Percentiles rank a stretch among this genome's conserved stretches.
phyloP scores from a whole-genome alignment of 2,888 invertebrate species.

The Ennomos fuscantarius region DNA sequence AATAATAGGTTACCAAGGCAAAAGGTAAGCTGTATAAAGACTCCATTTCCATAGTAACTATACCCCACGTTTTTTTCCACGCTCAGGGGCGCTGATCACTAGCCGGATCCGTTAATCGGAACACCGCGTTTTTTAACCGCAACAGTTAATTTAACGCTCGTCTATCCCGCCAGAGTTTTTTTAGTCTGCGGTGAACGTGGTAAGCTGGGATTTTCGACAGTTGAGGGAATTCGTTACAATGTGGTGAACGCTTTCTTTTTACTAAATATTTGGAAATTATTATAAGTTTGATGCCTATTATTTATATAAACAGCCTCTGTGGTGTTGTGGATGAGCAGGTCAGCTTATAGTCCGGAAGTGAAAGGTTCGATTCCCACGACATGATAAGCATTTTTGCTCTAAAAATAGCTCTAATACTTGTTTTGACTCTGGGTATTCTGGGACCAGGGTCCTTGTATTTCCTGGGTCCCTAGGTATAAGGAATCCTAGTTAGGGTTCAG shows the following conservation, averaged over 20 bases:
- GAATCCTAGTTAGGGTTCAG: no score
- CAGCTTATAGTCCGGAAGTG: no score
- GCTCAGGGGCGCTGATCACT: constrained; percentile 56
- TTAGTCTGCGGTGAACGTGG: constrained; percentile 17
- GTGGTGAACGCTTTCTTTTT: neutral
- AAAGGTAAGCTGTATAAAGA: constrained; percentile 2
- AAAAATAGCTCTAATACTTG: no score
- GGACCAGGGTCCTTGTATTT: no score
- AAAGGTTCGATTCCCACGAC: no score
- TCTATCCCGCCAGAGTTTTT: constrained; percentile 21
- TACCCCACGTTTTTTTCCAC: constrained; percentile 47
- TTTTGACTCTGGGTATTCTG: no score
- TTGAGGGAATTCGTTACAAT: neutral
- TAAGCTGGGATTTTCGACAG: constrained; percentile 14
- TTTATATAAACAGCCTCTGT: no score
- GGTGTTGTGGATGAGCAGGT: no score
- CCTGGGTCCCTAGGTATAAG: no score
- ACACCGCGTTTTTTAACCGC: constrained; percentile 51
- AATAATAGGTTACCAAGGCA: no score
- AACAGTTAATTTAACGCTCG: constrained; percentile 32
- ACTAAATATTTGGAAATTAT: neutral
- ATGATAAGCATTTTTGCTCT: no score
- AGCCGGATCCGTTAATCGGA: constrained; percentile 59
- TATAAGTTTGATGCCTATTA: no score
- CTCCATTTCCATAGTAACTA: constrained; percentile 50